Conservation (phyloP, 2,113 vertebrate genomes). For the Eubucco bourcierii region DNA sequence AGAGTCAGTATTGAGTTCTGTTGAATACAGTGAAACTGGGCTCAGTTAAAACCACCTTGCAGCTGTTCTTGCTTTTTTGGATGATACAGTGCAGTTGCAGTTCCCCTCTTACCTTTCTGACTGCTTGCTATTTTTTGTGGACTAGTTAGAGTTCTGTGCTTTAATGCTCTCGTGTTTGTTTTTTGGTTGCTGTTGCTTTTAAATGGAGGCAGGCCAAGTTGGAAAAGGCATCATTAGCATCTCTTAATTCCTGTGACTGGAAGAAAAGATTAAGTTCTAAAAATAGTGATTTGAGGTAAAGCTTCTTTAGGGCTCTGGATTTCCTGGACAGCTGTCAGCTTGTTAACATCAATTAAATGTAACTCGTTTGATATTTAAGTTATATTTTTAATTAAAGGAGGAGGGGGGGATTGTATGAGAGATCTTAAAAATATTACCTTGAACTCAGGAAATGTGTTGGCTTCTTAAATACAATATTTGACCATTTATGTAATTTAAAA, state of each 20-base stretch:
- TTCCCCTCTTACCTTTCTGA: not conserved
- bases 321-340: not conserved
- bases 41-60: not conserved
- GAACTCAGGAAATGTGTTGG: not conserved
- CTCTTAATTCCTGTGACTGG: not conserved
- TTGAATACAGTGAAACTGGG: not conserved
- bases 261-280: not conserved
- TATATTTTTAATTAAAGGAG: not conserved
- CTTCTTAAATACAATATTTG: slow-evolving; percentile 4
- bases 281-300: not conserved
- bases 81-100: not conserved
- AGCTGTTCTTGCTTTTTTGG: not conserved
- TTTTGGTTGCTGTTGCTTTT: not conserved
- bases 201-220: not conserved
- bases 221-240: not conserved
- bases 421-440: not conserved
- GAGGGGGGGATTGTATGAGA: not conserved
- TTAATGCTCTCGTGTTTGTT: not conserved
- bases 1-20: not conserved
- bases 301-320: not conserved
- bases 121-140: not conserved
- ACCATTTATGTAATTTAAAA: not conserved
- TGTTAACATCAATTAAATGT: not conserved
- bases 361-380: not conserved
- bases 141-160: not conserved